Evolutionary conservation across 2,888 invertebrate species (phyloP).

Genomic region (Pycnomerus fuliginosus): DNA sequence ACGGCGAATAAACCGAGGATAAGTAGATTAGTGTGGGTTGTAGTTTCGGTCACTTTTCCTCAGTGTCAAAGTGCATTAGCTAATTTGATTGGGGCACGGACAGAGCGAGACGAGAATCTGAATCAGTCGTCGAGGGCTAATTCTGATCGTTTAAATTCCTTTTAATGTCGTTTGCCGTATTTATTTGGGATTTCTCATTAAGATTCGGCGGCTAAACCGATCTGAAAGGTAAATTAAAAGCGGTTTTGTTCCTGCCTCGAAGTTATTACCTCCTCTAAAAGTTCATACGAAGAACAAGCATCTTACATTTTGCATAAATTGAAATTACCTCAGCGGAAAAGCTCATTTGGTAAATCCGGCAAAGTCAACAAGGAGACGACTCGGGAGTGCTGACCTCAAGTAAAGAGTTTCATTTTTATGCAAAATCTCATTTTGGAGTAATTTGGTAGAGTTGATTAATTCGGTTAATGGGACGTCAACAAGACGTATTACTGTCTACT

Average conservation of each 20-base stretch:
- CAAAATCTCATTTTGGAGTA: too few species aligned
- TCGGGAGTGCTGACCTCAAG: too few species aligned
- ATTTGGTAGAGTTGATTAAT: constrained; percentile 8
- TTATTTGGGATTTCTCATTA: constrained; percentile 8
- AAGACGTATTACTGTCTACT: constrained; percentile 9
- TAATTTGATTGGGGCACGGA: constrained; percentile 10
- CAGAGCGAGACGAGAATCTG: constrained; percentile 1
- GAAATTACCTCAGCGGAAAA: too few species aligned
- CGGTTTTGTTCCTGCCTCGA: too few species aligned
- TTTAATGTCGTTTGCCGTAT: constrained; percentile 4
- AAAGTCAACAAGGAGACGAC: too few species aligned
- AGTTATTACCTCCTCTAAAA: too few species aligned
- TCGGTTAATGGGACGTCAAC: constrained; percentile 5
- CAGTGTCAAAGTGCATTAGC: constrained; percentile 17
- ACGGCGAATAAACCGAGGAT: neutral
- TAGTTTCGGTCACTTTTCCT: constrained; percentile 9
- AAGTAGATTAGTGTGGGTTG: constrained; percentile 9
- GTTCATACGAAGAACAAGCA: too few species aligned
- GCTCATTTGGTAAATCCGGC: too few species aligned
- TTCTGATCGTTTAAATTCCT: constrained; percentile 3
- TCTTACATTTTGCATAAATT: too few species aligned
- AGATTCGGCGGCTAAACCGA: too few species aligned
- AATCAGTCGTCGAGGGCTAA: constrained; percentile 5
- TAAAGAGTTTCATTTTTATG: too few species aligned
- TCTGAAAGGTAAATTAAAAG: too few species aligned